Evolutionary conservation across 2,888 invertebrate genomes (phyloP), one percentile per base, ranked within the genome.

Genomic region (Mimumesa dahlbomi): DNA sequence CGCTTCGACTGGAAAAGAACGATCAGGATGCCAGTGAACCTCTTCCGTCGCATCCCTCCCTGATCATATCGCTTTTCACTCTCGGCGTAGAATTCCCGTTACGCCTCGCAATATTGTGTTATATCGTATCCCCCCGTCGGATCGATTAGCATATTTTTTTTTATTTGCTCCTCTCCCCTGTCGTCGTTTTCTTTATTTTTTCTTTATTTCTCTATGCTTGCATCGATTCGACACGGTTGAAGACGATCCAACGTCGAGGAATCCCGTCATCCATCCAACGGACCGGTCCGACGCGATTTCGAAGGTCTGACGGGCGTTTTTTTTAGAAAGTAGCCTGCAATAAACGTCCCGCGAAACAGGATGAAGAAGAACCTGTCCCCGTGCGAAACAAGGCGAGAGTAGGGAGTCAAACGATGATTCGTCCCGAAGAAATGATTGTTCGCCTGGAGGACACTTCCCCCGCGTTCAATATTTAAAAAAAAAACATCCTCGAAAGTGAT

Each of bases 281-380:
- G 58, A 64, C 38, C 52, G 43, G 36, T 49, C 50, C 75, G 73
- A 78, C 78, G 78, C 65, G 57, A 77, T 79, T 75, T 74, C 77
- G 79, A 80, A 77, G 75, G 75, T 74, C 77, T 63, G 66, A 49
- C 53, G 75, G 58, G 70, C 52, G 58, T 67, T 61, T 75, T 74
- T 76, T 79, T 81, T 81, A 81, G 82, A 84, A 83, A 83, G 81
- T 74, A 68, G 68, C 66, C 43, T 18, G 16, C 38, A 38, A 56
- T 62, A 45, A 58, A 48, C 40, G 43, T 36, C 11, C 16, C 11
- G 18, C 19, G 13, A 7, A 38, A 29, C 11, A 25, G 38, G 18
- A 49, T 29, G 31, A 66, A 48, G 18, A 52, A 21, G 50, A 42
- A 42, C 14, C 3, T 19, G 49, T n/a, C n/a, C 13, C 21, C 16